phyloP scores from a whole-genome alignment of 1,140 invertebrate species.

The Hycleus cichorii region DNA sequence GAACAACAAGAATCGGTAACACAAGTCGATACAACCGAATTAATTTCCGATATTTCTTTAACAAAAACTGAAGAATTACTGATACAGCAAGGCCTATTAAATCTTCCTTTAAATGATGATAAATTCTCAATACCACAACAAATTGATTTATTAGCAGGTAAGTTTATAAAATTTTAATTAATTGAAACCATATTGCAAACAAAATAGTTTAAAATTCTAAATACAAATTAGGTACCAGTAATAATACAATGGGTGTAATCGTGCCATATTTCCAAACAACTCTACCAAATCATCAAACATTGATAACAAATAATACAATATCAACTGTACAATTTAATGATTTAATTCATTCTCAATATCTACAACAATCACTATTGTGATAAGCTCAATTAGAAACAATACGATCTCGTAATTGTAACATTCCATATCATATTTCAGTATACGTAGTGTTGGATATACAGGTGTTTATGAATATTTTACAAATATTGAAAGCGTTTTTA shows the following conservation, averaged over 20 bases:
- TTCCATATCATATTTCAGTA: neutral
- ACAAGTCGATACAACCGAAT: neutral
- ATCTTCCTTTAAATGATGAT: constrained; percentile 30
- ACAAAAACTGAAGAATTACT: constrained; percentile 32
- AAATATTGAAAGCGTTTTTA: too few relatives aligned
- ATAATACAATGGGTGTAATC: constrained; percentile 19
- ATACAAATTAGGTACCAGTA: constrained; percentile 6
- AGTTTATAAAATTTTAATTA: neutral
- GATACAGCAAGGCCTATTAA: constrained; percentile 29
- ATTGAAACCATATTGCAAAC: too few relatives aligned
- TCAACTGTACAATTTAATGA: constrained; percentile 25
- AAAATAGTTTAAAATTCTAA: too few relatives aligned
- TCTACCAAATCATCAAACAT: constrained; percentile 24
- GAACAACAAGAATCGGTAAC: neutral
- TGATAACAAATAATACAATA: constrained; percentile 14
- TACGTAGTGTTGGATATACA: too few relatives aligned
- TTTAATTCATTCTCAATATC: constrained; percentile 13
- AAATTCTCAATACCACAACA: constrained; percentile 26
- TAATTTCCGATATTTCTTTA: constrained; percentile 26
- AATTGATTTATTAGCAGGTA: constrained; percentile 26
- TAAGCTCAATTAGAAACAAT: neutral
- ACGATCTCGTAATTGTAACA: too few relatives aligned
- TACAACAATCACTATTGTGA: constrained; percentile 15
- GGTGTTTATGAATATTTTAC: too few relatives aligned
- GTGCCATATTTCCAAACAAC: constrained; percentile 28